Percentiles rank a stretch among this genome's conserved stretches.
phyloP scores from a whole-genome alignment of 2,888 invertebrate species.

The Hydriomena furcata region DNA sequence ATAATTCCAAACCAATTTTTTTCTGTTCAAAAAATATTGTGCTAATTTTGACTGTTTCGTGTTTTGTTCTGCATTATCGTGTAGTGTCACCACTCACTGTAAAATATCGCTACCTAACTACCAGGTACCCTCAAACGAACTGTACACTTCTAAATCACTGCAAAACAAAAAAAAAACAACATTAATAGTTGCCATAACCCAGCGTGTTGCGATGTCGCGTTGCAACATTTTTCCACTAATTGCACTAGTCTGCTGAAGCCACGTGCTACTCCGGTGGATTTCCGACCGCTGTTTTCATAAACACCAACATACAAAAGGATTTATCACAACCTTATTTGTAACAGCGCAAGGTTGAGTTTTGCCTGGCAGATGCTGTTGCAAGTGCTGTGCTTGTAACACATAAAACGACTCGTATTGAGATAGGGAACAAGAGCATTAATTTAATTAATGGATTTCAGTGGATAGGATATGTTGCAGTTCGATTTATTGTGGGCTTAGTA shows the following conservation, averaged over 20 bases:
- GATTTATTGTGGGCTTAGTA: constrained; percentile 24
- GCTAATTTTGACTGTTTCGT: too few species aligned
- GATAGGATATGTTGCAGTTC: constrained; percentile 25
- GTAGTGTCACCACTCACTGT: too few species aligned
- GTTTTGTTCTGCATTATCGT: too few species aligned
- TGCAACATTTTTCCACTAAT: constrained; percentile 46
- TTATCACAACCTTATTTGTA: background rate
- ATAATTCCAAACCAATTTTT: too few species aligned
- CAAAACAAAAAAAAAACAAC: constrained; percentile 2
- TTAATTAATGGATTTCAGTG: constrained; percentile 47
- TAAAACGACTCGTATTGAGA: constrained; percentile 35
- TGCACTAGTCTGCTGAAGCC: constrained; percentile 39
- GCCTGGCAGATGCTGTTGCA: background rate
- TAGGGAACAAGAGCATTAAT: constrained; percentile 45
- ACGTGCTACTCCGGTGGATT: constrained; percentile 38
- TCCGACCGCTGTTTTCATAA: constrained; percentile 33
- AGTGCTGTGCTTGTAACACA: constrained; percentile 15
- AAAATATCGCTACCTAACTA: background rate
- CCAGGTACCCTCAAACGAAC: background rate
- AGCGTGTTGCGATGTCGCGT: constrained; percentile 33
- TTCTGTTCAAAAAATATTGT: too few species aligned
- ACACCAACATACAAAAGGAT: constrained; percentile 7
- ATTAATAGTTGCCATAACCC: constrained; percentile 7
- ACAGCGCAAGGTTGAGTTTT: background rate
- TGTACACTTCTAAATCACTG: background rate